These are phyloP conservation scores for Columba livia DNA, from an alignment of 2,113 vertebrate genomes.

Conservation along the genomic window DNA sequence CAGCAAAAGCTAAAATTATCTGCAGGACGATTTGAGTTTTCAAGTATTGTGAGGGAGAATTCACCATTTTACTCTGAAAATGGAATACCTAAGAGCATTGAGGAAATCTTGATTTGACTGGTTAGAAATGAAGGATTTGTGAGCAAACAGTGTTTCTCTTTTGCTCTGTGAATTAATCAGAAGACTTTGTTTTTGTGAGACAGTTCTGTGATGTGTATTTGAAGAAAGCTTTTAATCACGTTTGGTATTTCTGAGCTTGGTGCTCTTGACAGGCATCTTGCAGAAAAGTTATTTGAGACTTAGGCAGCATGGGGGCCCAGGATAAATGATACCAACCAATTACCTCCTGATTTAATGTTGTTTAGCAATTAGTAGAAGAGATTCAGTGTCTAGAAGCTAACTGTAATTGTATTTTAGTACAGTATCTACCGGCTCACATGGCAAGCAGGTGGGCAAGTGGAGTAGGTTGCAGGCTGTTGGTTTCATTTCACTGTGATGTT, in stretches of 20 bases:
- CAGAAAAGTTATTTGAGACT: background rate
- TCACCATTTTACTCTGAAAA: background rate
- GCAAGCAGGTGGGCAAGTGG: background rate
- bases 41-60: background rate
- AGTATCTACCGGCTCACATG: background rate
- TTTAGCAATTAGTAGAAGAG: background rate
- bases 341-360: background rate
- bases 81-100: background rate
- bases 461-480: background rate
- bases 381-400: background rate
- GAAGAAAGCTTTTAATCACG: conserved; percentile 7
- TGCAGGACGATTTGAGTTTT: background rate
- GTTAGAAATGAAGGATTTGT: background rate
- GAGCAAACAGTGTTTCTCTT: background rate
- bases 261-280: background rate
- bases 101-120: background rate
- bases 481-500: background rate
- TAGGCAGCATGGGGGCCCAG: background rate
- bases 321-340: conserved; percentile 6
- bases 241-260: background rate
- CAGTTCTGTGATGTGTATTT: background rate
- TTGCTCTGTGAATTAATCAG: background rate
- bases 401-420: conserved; percentile 5
- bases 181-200: background rate
- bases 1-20: background rate